Percentiles rank a stretch among this genome's conserved stretches.
Evolutionary conservation across 2,113 vertebrate species (phyloP).

Genomic region (Pomatostomus ruficeps): DNA sequence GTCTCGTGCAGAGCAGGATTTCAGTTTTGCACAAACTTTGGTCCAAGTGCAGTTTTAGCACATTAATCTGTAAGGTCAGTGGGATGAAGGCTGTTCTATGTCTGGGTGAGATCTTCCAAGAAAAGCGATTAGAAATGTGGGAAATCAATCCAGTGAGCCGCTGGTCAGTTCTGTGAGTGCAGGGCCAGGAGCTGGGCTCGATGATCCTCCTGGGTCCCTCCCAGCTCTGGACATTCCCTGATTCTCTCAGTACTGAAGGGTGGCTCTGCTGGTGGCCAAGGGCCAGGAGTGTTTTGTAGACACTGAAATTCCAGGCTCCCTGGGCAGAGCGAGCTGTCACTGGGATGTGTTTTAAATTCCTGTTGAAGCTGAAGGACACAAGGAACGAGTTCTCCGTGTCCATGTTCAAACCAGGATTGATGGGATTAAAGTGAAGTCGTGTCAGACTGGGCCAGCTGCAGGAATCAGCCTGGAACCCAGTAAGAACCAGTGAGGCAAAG

Average conservation of each 20-base stretch:
- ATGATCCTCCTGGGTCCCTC: neutral
- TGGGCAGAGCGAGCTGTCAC: neutral
- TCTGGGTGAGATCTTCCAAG: neutral
- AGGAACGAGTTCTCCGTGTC: neutral
- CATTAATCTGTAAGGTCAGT: accelerated
- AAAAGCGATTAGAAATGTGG: neutral
- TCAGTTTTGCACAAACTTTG: neutral
- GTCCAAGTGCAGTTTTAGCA: accelerated
- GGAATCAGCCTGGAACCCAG: neutral
- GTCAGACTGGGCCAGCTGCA: neutral
- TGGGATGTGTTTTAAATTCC: neutral
- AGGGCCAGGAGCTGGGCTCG: neutral
- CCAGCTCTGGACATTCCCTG: neutral
- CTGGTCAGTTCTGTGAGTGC: neutral
- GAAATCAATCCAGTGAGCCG: neutral
- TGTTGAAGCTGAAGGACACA: neutral
- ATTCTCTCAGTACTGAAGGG: accelerated
- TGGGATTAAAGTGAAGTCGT: neutral
- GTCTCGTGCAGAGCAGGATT: neutral
- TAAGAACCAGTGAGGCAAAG: neutral
- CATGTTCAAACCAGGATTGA: neutral
- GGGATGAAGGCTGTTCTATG: neutral
- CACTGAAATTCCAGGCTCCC: neutral
- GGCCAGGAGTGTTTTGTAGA: neutral
- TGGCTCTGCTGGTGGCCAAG: neutral